These are phyloP conservation scores for Lasioglossum morio DNA, from an alignment of 2,888 invertebrate genomes.

Conservation along the genomic window DNA sequence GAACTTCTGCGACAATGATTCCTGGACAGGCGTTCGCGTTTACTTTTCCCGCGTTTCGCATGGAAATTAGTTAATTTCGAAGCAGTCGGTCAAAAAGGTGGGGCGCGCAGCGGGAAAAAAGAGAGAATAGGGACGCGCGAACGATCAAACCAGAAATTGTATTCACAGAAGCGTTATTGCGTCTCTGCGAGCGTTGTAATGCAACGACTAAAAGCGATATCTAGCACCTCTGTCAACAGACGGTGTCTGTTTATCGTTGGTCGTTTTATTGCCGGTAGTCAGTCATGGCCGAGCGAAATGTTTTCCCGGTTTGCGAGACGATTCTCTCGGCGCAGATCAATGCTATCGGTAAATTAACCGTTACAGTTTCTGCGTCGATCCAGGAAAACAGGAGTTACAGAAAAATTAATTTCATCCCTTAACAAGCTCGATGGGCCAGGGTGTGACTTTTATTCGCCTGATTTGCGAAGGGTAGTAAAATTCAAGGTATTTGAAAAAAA, in stretches of 20 bases:
- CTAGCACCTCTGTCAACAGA: conserved; percentile 47
- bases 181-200: conserved; percentile 29
- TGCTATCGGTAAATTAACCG: not conserved
- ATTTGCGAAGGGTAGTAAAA: not conserved
- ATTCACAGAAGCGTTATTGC: conserved; percentile 32
- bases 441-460: not conserved
- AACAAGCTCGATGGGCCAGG: not conserved
- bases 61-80: conserved; percentile 26
- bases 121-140: not conserved
- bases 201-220: conserved; percentile 31
- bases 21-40: not conserved
- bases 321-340: not conserved
- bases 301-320: not conserved
- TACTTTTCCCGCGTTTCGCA: not conserved
- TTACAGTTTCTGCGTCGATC: not conserved
- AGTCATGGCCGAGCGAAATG: conserved; percentile 1
- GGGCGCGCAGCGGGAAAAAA: not conserved
- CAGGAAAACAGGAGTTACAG: no score
- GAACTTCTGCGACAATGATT: conserved; percentile 6
- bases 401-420: no score
- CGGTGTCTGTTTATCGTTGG: conserved; percentile 47
- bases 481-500: not conserved
- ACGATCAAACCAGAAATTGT: conserved; percentile 33
- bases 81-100: conserved; percentile 6
- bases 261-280: conserved; percentile 52